These are phyloP conservation scores for Glandiceps talaboti DNA, from an alignment of 53 echinoderm and acorn worm genomes.

Conservation along the genomic window DNA sequence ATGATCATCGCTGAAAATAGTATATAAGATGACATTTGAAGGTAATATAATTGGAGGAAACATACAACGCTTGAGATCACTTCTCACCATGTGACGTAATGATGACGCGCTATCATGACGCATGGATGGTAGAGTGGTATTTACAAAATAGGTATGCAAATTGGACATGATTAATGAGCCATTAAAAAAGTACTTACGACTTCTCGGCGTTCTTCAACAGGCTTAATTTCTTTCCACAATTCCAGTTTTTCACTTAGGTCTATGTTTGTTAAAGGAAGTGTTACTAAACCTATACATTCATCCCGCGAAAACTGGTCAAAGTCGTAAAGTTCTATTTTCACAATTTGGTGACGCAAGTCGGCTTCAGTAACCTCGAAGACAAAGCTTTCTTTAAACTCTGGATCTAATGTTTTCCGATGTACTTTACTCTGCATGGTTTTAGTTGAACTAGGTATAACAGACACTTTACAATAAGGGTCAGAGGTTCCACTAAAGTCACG, in stretches of 20 bases:
- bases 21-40: too few relatives aligned
- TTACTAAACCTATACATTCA: constrained; percentile 80
- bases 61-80: too few relatives aligned
- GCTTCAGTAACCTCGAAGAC: constrained; percentile 91
- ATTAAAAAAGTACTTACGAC: constrained; percentile 6
- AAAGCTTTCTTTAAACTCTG: constrained; percentile 83
- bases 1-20: too few relatives aligned
- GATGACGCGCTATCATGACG: too few relatives aligned
- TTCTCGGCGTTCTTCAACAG: constrained; percentile 5
- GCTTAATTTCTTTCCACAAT: constrained; percentile 92
- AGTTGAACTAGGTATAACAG: constrained; percentile 54
- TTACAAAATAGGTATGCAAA: too few relatives aligned
- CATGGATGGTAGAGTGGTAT: too few relatives aligned
- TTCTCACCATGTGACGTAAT: too few relatives aligned
- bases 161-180: too few relatives aligned
- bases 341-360: constrained; percentile 92
- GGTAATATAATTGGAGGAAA: too few relatives aligned
- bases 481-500: constrained; percentile 92
- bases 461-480: constrained; percentile 90
- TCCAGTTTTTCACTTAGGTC: constrained; percentile 91
- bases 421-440: constrained; percentile 77
- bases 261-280: constrained; percentile 62
- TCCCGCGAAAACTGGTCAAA: constrained; percentile 98
- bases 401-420: constrained; percentile 68
- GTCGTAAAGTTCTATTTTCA: constrained; percentile 68